Evolutionary conservation across 2,797 vertebrate species (phyloP), one percentile per base, ranked within the genome.

Genomic region (Macropodus opercularis): DNA sequence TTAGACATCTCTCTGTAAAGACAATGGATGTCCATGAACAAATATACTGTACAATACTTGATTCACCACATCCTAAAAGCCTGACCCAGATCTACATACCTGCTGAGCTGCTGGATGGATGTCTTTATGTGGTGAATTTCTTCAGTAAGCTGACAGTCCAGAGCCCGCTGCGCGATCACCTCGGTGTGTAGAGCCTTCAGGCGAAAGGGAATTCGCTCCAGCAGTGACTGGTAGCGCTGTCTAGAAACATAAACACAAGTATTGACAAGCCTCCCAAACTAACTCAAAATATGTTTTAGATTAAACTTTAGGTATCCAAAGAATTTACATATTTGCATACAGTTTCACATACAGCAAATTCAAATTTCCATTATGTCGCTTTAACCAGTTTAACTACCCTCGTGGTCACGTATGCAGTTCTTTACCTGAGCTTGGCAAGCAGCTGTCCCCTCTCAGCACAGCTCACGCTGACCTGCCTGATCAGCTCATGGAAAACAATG

Each of bases 401-500:
- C 13, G 0, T 22, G 1, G 19, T 18, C 6, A 19, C 4, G 6
- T 38, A n/a, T n/a, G n/a, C n/a, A n/a, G n/a, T n/a, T n/a, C n/a
- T n/a, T 77, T 24, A 96, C 95, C 96, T 95, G 90, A 97, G 90
- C 79, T 93, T 96, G 17, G 94, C 93, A 4, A 97, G 92, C 18
- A 98, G 92, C 67, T 95, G 90, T 74, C 96, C 96, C 87, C 95
- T 92, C 66, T 98, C 96, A 2, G 79, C 74, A 67, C 96, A 96
- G 64, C 91, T 92, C 62, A 97, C 91, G 4, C 91, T 95, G 87
- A 97, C 93, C 85, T 98, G 96, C 35, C 94, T 88, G 82, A 97
- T 97, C 60, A 97, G 70, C 54, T 98, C 94, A 55, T 96, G 95
- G 83, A 97, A 97, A 46, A 96, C 81, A 0, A 93, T 84, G 70